phyloP scores from a whole-genome alignment of 2,888 invertebrate species.

The Cerceris rybyensis region DNA sequence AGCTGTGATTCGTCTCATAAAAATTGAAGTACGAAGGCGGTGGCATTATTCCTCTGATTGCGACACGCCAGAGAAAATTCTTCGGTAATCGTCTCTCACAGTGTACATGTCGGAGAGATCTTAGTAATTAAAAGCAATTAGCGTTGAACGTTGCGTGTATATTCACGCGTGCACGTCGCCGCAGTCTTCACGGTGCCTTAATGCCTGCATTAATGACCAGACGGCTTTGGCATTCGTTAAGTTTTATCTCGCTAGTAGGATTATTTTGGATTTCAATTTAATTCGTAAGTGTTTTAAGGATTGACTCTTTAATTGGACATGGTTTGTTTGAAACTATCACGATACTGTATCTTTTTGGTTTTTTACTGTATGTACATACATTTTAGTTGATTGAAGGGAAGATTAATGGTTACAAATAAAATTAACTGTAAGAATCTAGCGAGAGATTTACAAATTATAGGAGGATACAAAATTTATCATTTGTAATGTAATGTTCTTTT shows the following conservation, averaged over 20 bases:
- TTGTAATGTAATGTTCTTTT: no score
- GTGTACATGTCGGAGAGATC: not conserved
- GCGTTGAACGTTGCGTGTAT: slow-evolving; percentile 9
- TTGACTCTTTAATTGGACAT: no score
- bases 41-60: not conserved
- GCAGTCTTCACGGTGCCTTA: slow-evolving; percentile 19
- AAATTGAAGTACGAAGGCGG: not conserved
- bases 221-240: slow-evolving; percentile 10
- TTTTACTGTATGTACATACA: no score
- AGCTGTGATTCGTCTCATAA: not conserved
- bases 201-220: slow-evolving; percentile 25
- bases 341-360: no score
- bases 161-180: slow-evolving; percentile 2
- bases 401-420: no score
- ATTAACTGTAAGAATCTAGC: no score
- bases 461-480: no score
- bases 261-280: not conserved
- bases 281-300: slow-evolving; percentile 19
- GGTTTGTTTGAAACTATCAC: no score
- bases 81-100: slow-evolving; percentile 5
- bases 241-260: slow-evolving; percentile 26
- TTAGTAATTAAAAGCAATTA: slow-evolving; percentile 41
- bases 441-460: no score
- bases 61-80: not conserved
- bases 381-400: no score